Percentiles rank a stretch among this genome's conserved stretches.
Evolutionary conservation across 64 coral and sea anemone species (phyloP).

Genomic region (Dendronephthya gigantea): DNA sequence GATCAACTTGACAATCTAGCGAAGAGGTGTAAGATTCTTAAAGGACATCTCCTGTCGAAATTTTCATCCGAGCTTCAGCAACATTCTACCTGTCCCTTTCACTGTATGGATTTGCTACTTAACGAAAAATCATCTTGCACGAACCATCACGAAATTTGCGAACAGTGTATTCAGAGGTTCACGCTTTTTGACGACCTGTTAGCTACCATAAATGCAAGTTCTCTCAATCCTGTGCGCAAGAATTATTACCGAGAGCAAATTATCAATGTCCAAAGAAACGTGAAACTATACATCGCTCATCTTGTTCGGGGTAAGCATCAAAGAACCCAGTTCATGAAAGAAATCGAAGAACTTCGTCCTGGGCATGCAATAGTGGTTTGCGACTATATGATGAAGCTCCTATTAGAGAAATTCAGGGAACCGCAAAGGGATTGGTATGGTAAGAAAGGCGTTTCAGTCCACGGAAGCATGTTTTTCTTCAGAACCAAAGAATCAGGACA

Average conservation of each 20-base stretch:
- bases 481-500: constrained; percentile 9
- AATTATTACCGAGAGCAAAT: background rate
- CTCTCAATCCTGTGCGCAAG: background rate
- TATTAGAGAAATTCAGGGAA: constrained; percentile 30
- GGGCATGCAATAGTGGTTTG: constrained; percentile 45
- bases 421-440: constrained; percentile 55
- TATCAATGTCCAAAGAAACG: background rate
- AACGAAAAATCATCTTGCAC: constrained; percentile 14
- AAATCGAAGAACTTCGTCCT: constrained; percentile 16
- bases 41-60: constrained; percentile 34
- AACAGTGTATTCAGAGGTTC: constrained; percentile 27
- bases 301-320: constrained; percentile 3
- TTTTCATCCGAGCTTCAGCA: constrained; percentile 33
- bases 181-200: constrained; percentile 26
- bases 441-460: constrained; percentile 29
- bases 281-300: background rate
- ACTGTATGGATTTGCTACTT: constrained; percentile 46
- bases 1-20: constrained; percentile 14
- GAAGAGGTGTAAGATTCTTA: constrained; percentile 27
- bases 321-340: constrained; percentile 12
- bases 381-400: constrained; percentile 57
- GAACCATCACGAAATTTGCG: constrained; percentile 23
- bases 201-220: background rate
- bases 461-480: constrained; percentile 42
- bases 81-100: constrained; percentile 37